Evolutionary conservation across 2,888 invertebrate species (phyloP), one percentile per base, ranked within the genome.

Genomic region (Gastrophysa polygoni): DNA sequence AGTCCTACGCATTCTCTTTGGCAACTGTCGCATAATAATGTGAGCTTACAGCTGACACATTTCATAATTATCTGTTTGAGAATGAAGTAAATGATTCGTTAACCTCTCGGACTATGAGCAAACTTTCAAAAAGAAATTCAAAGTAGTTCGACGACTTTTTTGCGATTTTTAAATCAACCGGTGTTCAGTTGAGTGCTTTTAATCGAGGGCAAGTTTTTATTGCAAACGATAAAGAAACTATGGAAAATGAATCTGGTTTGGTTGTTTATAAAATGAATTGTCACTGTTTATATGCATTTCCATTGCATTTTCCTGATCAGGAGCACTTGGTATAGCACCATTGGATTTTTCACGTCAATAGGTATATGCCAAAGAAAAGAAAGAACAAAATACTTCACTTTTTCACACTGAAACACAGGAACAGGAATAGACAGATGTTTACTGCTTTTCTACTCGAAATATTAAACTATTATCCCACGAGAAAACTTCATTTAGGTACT

Each of bases 1-100:
- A 57, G 32, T 18, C 48, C 57, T 29, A 34, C 6, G 46, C 57
- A 57, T 29, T 48, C 38, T 17, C 34, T 48, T 29, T 32, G 34
- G n/a, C 48, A 57, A 20, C 47, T 48, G 20, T 57, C 48, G 20
- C 47, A 47, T 44, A 44, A 17, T 16, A 18, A n/a, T 44, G 16
- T 17, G 18, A 16, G 44, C 44, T 44, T 44, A 44, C 44, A 17
- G 16, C 16, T 17, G 11, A 44, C 44, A 16, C 5, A 17, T 44
- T 44, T 8, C 18, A 16, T 44, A 16, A 44, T 17, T 18, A 5
- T 32, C 10, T 32, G 32, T 32, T 32, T 8, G 11, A 10, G 32
- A 32, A 32, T 32, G 11, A 5, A 32, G 8, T 32, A 32, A 5
- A 32, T 5, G 11, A 32, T 32, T 32, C 32, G 6, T 32, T 11